These are phyloP conservation scores for Cossypha polioptera DNA, from an alignment of 2,797 vertebrate genomes.

Conservation along the genomic window DNA sequence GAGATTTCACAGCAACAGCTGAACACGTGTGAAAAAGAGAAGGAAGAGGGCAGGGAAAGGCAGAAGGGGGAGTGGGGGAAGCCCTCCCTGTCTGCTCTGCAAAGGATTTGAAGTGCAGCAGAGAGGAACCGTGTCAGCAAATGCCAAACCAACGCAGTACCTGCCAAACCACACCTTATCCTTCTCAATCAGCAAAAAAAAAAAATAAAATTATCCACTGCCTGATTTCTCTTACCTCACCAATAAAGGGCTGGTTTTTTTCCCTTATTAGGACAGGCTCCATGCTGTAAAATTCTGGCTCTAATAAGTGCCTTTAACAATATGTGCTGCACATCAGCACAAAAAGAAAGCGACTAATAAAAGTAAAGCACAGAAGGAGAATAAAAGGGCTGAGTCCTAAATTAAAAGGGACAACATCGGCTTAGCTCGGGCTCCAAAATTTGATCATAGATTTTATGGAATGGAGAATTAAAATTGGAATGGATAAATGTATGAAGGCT, in stretches of 20 bases:
- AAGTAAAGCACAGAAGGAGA: conserved; percentile 21
- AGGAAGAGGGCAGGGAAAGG: background rate
- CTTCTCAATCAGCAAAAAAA: conserved; percentile 71
- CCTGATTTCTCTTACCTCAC: conserved; percentile 72
- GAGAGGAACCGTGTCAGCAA: conserved; percentile 63
- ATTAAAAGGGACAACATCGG: conserved; percentile 11
- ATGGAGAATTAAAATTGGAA: background rate
- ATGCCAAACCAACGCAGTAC: conserved; percentile 67
- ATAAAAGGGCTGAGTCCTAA: conserved; percentile 59
- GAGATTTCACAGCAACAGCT: background rate
- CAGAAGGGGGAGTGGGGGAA: background rate
- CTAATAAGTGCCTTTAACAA: conserved; percentile 41
- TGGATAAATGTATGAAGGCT: background rate
- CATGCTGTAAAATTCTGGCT: conserved; percentile 16
- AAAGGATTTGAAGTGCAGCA: conserved; percentile 51
- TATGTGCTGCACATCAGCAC: conserved; percentile 72
- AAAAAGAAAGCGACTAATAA: conserved; percentile 47
- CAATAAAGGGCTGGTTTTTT: conserved; percentile 42
- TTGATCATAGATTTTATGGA: conserved; percentile 13
- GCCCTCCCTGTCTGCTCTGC: conserved; percentile 15
- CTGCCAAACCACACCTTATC: conserved; percentile 81
- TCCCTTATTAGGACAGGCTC: conserved; percentile 79
- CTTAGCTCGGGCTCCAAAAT: background rate
- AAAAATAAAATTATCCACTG: conserved; percentile 33
- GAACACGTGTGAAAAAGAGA: background rate